These are phyloP conservation scores for Megalops cyprinoides DNA, from an alignment of 2,797 vertebrate species.

Conservation along the genomic window DNA sequence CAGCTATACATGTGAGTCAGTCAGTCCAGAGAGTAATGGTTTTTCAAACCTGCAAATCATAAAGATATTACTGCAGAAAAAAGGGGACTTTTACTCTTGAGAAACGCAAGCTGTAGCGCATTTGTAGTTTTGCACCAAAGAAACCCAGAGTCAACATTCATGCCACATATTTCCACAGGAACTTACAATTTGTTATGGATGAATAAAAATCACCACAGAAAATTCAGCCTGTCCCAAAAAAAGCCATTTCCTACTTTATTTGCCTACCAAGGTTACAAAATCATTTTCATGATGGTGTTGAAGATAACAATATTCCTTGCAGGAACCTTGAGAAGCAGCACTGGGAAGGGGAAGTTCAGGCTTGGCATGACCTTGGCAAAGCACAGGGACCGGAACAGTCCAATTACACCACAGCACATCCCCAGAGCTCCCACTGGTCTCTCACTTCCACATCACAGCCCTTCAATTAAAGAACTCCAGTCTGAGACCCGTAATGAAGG, in stretches of 20 bases:
- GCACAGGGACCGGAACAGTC: slow-evolving; percentile 68
- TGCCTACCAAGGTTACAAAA: slow-evolving; percentile 67
- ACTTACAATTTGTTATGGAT: background rate
- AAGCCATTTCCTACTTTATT: slow-evolving; percentile 67
- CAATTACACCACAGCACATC: slow-evolving; percentile 71
- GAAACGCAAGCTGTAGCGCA: slow-evolving; percentile 3
- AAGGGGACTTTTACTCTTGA: background rate
- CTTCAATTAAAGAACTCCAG: slow-evolving; percentile 73
- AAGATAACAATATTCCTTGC: slow-evolving; percentile 67
- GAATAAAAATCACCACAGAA: background rate
- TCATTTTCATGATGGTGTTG: slow-evolving; percentile 72
- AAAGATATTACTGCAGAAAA: background rate
- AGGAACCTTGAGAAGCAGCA: slow-evolving; percentile 56
- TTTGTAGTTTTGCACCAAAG: background rate
- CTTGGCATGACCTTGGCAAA: slow-evolving; percentile 69
- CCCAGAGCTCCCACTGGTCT: slow-evolving; percentile 56
- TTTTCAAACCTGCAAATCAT: background rate
- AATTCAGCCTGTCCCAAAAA: background rate
- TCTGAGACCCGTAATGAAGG: slow-evolving; percentile 64
- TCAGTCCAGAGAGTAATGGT: slow-evolving; percentile 26
- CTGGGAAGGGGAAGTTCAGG: slow-evolving; percentile 49
- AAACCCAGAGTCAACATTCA: slow-evolving; percentile 21
- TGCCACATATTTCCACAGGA: background rate
- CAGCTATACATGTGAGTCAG: slow-evolving; percentile 27
- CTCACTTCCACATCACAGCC: slow-evolving; percentile 57